A percentile compares a stretch with the other conserved stretches of the same genome.
These are phyloP conservation scores for Drosophila bunnanda DNA, from an alignment of 2,888 invertebrate genomes.

Conservation along the genomic window DNA sequence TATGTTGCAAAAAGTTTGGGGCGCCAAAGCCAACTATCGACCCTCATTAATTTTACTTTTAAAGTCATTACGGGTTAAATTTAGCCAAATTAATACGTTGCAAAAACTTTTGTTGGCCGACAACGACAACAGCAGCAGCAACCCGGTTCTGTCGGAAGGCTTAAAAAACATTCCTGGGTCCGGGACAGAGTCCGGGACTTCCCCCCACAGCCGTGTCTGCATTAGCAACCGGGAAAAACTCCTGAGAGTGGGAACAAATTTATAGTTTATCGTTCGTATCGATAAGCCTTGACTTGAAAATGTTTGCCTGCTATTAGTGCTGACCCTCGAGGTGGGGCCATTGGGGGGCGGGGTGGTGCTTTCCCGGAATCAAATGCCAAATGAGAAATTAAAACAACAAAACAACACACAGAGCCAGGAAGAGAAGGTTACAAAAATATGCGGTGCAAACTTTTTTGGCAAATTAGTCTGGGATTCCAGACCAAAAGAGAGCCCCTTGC, in stretches of 20 bases:
- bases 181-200: not conserved
- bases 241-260: conserved; percentile 57
- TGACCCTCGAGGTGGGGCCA: conserved; percentile 56
- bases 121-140: conserved; percentile 23
- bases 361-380: conserved; percentile 69
- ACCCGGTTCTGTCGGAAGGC: conserved; percentile 47
- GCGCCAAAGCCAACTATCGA: conserved; percentile 70
- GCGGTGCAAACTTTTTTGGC: conserved; percentile 82
- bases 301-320: conserved; percentile 71
- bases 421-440: conserved; percentile 79
- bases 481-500: not conserved
- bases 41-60: conserved; percentile 85
- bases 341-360: too few species aligned
- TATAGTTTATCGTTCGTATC: conserved; percentile 81
- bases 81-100: conserved; percentile 85
- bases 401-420: conserved; percentile 35
- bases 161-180: conserved; percentile 56
- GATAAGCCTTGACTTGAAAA: conserved; percentile 81
- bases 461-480: conserved; percentile 78
- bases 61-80: conserved; percentile 85
- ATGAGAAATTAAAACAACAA: conserved; percentile 78
- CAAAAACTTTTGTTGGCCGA: conserved; percentile 68
- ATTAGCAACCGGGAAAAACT: conserved; percentile 58
- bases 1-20: conserved; percentile 40
- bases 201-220: conserved; percentile 45